Base-by-base conservation (phyloP, 2,888 invertebrate species). In the Aspidiotus rigidus region DNA sequence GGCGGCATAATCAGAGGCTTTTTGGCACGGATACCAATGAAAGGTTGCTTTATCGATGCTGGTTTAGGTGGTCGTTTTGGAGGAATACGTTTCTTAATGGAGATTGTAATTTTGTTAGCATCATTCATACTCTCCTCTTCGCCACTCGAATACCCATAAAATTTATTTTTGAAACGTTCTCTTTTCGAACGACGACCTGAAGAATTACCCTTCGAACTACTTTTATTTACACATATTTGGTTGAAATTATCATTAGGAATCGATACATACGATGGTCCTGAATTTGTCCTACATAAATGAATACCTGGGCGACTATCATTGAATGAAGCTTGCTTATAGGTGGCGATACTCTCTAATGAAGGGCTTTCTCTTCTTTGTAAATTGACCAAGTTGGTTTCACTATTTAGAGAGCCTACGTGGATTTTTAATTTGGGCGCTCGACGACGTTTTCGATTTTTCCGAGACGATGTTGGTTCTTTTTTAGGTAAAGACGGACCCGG, bases 121-220 rank as follows among this genome's bases (percentile, higher is more conserved):
- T 42, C 57, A 10, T 59, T 39, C 13, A 49, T 15, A 10, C 53
- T 57, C 10, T 66, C 70, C 72, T 91, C 91, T 74, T 91, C 91
- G 74, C 90, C 91, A 77, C 90, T 90, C 0, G 90, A 89, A 77
- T 91, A 91, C 0, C 91, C 92, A 76, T 91, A 92, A 77, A 92
- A 92, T 76, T 87, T 88, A 75, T 91, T 91, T 0, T 90, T 91
- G 41, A 90, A 86, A 55, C 91, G 80, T 74, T 89, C 83, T 71
- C 91, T 83, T 78, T 91, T 90, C 0, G 91, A 91, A 1, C 86
- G 84, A 53, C 90, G 81, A 75, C 79, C 76, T 73, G 86, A 62
- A 55, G 54, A 2, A 16, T 69, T 55, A 10, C 17, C 40, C 5
- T 41, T 42, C 0, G 55, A 55, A 15, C 16, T 16, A 40, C 11